A percentile compares a stretch with the other conserved stretches of the same genome.
phyloP scores from a whole-genome alignment of 2,888 invertebrate species.

The Dascillus cervinus region DNA sequence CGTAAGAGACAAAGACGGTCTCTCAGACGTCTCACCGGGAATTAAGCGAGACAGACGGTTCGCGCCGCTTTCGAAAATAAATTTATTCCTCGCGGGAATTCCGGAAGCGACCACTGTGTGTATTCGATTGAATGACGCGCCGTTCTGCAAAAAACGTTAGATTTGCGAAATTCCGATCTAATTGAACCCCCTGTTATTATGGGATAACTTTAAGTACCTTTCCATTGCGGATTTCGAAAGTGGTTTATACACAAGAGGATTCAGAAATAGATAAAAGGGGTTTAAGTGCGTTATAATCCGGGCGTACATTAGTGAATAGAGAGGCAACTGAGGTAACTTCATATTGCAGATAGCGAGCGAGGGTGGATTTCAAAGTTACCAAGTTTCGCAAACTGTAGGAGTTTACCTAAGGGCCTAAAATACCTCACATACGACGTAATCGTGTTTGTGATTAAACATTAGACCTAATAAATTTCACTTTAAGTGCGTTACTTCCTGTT shows the following conservation, averaged over 20 bases:
- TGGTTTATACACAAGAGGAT: conserved; percentile 35
- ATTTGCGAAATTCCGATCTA: conserved; percentile 4
- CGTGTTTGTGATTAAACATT: no score
- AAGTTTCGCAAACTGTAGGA: conserved; percentile 14
- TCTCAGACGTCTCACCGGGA: conserved; percentile 7
- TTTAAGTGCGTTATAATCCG: conserved; percentile 42
- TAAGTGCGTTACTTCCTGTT: no score
- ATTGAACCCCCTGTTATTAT: conserved; percentile 3
- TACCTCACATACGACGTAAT: no score
- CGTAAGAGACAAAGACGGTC: conserved; percentile 11
- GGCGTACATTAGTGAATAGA: conserved; percentile 37
- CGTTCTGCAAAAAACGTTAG: conserved; percentile 4
- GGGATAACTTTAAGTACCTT: conserved; percentile 19
- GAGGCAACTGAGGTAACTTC: conserved; percentile 20
- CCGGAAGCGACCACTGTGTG: conserved; percentile 16
- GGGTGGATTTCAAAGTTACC: conserved; percentile 19
- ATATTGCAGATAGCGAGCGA: conserved; percentile 14
- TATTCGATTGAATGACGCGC: background rate
- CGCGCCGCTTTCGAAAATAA: conserved; percentile 15
- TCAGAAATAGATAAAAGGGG: conserved; percentile 33
- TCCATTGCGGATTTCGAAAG: conserved; percentile 21
- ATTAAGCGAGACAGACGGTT: conserved; percentile 15
- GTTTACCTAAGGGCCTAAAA: no score
- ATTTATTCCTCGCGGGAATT: conserved; percentile 16
- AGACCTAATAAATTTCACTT: no score